Evolutionary conservation across 2,888 invertebrate species (phyloP), one percentile per base, ranked within the genome.

Genomic region (Amphipyra tragopoginis): DNA sequence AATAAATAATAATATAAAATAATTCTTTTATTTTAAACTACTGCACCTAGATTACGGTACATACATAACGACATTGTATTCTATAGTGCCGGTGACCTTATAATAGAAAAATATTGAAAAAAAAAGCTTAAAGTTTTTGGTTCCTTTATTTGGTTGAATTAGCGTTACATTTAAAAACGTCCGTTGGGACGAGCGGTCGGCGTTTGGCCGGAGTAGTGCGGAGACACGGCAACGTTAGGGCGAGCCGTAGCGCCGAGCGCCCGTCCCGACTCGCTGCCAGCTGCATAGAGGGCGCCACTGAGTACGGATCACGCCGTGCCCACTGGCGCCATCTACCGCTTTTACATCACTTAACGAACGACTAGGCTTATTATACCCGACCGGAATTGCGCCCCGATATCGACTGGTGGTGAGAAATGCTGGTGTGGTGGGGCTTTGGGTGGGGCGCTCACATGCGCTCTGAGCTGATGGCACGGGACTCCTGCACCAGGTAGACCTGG

Each of bases 401-500:
- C 71, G 85, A 86, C 71, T 86, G 88, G 74, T 88, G 85, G 83
- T 86, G 85, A 90, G 89, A 93, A 93, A 93, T 93, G 93, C 93
- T 92, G 91, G 79, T 89, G 85, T 84, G 75, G 77, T 82, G 90
- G 89, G 90, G 90, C 87, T 84, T 72, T 57, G 70, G 77, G 73
- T 72, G 66, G 72, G 79, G 69, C 71, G 81, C 84, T 91, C 89
- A 90, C 56, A 81, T 54, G 68, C 81, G 81, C 89, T 94, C 94
- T 75, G 93, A 83, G 93, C 93, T 93, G 88, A 96, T 94, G 86
- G 96, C 96, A 88, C 96, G 97, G 91, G 97, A 97, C 95, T 98
- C 98, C 95, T 98, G 97, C 81, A 98, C 98, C 92, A 98, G 96
- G 95, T 98, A 98, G 85, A 98, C 98, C 95, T 97, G 97, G 88